phyloP scores from a whole-genome alignment of 2,888 invertebrate species.

The Orthosia gothica region DNA sequence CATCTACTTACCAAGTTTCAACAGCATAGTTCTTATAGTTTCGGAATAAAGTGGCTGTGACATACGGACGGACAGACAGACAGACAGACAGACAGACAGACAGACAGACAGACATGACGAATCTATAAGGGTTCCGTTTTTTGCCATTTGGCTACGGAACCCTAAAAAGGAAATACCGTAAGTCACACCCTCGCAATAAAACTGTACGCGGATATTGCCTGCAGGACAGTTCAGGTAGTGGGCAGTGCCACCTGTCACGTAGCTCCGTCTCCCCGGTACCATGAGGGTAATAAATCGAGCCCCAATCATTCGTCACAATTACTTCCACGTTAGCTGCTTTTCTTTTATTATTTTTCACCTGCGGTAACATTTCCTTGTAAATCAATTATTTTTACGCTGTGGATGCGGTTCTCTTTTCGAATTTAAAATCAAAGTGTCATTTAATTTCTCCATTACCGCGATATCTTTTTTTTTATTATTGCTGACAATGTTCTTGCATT shows the following conservation, averaged over 20 bases:
- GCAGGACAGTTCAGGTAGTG: conserved; percentile 35
- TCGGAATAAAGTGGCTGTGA: too few relatives aligned
- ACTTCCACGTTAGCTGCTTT: conserved; percentile 18
- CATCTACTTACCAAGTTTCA: too few relatives aligned
- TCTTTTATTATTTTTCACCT: conserved; percentile 5
- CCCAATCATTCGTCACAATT: conserved; percentile 53
- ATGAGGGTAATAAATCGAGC: conserved; percentile 27
- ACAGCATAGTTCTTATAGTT: too few relatives aligned
- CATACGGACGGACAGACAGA: too few relatives aligned
- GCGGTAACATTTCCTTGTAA: conserved; percentile 12
- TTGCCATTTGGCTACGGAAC: too few relatives aligned
- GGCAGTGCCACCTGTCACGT: conserved; percentile 36
- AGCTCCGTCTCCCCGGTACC: not conserved
- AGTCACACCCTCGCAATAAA: conserved; percentile 48
- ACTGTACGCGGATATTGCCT: conserved; percentile 25
- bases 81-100: too few relatives aligned
- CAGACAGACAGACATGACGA: too few relatives aligned
- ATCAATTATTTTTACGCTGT: not conserved
- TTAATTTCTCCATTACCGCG: not conserved
- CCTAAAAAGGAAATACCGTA: conserved; percentile 34
- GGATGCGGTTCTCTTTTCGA: not conserved
- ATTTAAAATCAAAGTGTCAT: not conserved
- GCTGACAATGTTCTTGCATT: not conserved
- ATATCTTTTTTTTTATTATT: not conserved
- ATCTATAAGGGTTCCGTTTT: too few relatives aligned